phyloP scores from a whole-genome alignment of 2,113 vertebrate genomes.

The Zosterops pallidus region DNA sequence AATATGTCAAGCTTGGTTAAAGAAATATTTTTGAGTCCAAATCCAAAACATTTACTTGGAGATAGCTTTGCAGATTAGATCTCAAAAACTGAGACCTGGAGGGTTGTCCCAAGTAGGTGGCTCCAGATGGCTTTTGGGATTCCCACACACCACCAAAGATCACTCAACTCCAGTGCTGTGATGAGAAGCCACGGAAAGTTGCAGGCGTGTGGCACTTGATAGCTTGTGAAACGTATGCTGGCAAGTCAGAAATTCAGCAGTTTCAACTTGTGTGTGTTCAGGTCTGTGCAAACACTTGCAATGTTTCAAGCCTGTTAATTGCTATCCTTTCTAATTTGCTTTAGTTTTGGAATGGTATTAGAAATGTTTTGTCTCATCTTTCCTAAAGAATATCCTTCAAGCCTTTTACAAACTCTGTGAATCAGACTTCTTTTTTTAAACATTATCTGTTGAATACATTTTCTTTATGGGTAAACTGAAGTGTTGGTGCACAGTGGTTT shows the following conservation, averaged over 20 bases:
- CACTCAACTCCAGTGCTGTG: background rate
- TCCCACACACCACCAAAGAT: background rate
- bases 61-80: background rate
- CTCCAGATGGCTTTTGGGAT: background rate
- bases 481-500: background rate
- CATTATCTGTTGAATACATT: background rate
- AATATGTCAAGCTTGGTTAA: background rate
- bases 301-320: background rate
- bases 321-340: background rate
- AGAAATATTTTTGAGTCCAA: background rate
- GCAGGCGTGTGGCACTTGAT: background rate
- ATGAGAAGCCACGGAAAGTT: background rate
- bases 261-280: background rate
- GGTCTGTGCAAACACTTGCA: background rate
- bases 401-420: background rate
- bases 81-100: background rate
- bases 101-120: background rate
- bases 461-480: background rate
- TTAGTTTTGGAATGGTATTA: background rate
- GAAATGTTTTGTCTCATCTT: background rate
- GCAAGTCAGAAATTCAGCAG: background rate
- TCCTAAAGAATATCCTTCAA: background rate
- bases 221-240: background rate
- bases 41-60: background rate
- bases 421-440: background rate